Evolutionary conservation across 2,113 vertebrate genomes (phyloP), one percentile per base, ranked within the genome.

Genomic region (Pao palembangensis): DNA sequence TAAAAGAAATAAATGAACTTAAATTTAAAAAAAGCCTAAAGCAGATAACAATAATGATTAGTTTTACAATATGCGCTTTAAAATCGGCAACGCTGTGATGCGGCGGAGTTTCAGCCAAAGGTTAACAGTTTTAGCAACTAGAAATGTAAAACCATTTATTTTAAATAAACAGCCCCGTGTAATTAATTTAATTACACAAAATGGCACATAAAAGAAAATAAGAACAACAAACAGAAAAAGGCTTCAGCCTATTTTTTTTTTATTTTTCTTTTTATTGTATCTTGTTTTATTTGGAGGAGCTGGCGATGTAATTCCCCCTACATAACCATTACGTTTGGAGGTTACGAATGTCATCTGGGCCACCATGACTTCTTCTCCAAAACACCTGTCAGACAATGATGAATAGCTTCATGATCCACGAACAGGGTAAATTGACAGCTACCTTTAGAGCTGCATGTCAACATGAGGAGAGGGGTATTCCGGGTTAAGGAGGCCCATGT

Each of bases 401-500:
- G 67, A 81, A 88, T 85, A 38, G 74, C 76, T 48, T 3, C 61
- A 69, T 69, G 70, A 78, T 69, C 79, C 75, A 41, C 19, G 70
- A 68, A 78, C 82, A 85, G 76, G 78, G 65, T 57, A 34, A 58
- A 80, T 64, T 83, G 85, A 88, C 81, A 85, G 76, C 57, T 69
- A 73, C 85, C 77, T 87, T 82, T 73, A 75, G 76, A 66, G 64
- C 63, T 70, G 59, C 52, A 49, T 74, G 82, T 84, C 85, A 81
- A 74, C 83, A 84, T 61, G 58, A 79, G 42, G 66, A 83, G 71
- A 81, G 73, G 78, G 74, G 65, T 60, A 68, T 73, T 82, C 60
- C 42, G 71, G 83, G 83, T 85, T 82, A 88, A 85, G 87, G 78
- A 87, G 85, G 73, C 61, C 75, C 51, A 55, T 75, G 83, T 79